These are phyloP conservation scores for Zoanthus solanderi DNA, from an alignment of 92 coral and sea anemone genomes.

Conservation along the genomic window DNA sequence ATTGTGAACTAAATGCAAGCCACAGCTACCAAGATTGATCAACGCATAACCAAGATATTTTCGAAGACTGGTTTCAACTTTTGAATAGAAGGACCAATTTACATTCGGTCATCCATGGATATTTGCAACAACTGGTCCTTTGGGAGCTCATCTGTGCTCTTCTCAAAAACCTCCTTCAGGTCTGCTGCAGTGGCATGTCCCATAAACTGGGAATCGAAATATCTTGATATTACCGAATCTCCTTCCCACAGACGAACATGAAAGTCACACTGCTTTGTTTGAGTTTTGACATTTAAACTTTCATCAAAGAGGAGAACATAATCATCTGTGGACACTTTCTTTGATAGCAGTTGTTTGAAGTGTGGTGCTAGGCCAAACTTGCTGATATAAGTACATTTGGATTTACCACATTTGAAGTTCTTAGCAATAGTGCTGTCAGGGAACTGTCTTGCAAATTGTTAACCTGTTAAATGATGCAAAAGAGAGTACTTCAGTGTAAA, in stretches of 20 bases:
- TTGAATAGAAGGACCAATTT: constrained; percentile 26
- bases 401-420: constrained; percentile 40
- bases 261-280: constrained; percentile 36
- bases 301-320: constrained; percentile 58
- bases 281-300: constrained; percentile 50
- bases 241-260: constrained; percentile 50
- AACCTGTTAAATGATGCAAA: constrained; percentile 25
- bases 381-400: constrained; percentile 43
- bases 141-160: constrained; percentile 35
- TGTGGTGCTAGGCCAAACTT: constrained; percentile 41
- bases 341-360: constrained; percentile 49
- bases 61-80: constrained; percentile 12
- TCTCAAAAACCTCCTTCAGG: constrained; percentile 36
- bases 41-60: background rate
- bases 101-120: constrained; percentile 22
- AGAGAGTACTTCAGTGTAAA: constrained; percentile 17
- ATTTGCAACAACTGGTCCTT: constrained; percentile 26
- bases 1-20: constrained; percentile 9
- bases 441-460: constrained; percentile 37
- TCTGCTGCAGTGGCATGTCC: constrained; percentile 50
- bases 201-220: constrained; percentile 51
- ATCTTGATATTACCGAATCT: constrained; percentile 22
- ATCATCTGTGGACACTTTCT: constrained; percentile 49
- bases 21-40: constrained; percentile 36
- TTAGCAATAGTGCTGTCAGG: constrained; percentile 47